Evolutionary conservation across 2,113 vertebrate genomes (phyloP), one percentile per base, ranked within the genome.

Genomic region (Tachycineta bicolor): DNA sequence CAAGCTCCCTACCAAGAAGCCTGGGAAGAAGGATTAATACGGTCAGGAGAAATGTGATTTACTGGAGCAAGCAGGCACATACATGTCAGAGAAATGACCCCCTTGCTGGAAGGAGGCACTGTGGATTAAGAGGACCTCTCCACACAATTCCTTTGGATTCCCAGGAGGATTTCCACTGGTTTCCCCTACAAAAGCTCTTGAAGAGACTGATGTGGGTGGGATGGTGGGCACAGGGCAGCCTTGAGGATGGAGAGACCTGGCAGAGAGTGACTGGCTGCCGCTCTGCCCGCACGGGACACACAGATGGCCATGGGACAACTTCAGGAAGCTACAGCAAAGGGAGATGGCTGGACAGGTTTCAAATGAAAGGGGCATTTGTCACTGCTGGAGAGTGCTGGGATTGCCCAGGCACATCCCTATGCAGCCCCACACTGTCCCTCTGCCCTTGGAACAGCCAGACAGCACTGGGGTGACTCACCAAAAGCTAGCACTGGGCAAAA

Each of bases 261-360:
- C 37, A 37, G 37, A 37, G 37, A 37, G 37, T 37, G 37, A 37
- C 3, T 17, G 50, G 43, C 43, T 58, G 76, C 18, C 1, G 0
- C 52, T 65, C 43, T 44, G 68, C 43, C 34, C 18, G 21, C 1
- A 0, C 0, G 0, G 52, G 58, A 33, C 44, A 39, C 53, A 22
- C 0, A 0, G 1, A 9, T 5, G 2, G 60, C 55, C 12, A 12
- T 0, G 1, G 22, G 33, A 19, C 0, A 0, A 8, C 50, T 33
- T 47, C 44, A 44, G 31, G 41, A 55, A 31, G 59, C 13, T 24
- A 56, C 60, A 78, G 28, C 18, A 37, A 37, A 14, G 34, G 18
- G n/a, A 43, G 43, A 26, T n/a, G 39, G 49, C 11, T 43, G 50
- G 10, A 33, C 39, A 7, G 46, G n/a, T 29, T 55, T 46, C 69